Conservation (phyloP, 2,113 vertebrate species). For the Alces alces region DNA sequence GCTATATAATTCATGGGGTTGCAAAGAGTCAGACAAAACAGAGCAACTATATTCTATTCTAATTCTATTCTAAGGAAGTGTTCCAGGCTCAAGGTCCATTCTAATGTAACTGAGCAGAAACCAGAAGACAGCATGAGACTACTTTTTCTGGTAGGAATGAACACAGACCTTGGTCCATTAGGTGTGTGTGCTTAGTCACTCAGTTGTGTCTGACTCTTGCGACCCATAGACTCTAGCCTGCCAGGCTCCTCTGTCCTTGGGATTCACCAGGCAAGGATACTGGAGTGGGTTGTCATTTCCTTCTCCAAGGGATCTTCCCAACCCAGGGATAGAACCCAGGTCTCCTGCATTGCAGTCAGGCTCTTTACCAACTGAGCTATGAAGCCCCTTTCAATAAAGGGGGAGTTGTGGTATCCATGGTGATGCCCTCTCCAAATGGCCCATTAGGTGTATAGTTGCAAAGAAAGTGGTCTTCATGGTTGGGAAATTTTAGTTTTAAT, state of each 20-base stretch:
- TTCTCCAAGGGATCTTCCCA: neutral
- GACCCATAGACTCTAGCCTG: neutral
- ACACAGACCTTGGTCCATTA: neutral
- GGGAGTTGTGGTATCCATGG: neutral
- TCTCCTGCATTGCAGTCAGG: neutral
- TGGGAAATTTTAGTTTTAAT: neutral
- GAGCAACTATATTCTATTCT: neutral
- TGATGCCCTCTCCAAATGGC: neutral
- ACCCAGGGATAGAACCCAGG: neutral
- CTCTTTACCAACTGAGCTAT: neutral
- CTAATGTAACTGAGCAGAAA: neutral
- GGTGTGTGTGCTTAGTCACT: neutral
- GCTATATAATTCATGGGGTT: neutral
- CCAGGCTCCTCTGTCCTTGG: neutral
- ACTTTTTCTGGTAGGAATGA: neutral
- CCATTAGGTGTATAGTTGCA: neutral
- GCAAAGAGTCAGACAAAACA: neutral
- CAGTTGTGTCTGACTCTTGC: fast-evolving
- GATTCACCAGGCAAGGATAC: neutral
- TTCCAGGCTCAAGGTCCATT: neutral
- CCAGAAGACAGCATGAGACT: neutral
- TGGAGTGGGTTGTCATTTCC: neutral
- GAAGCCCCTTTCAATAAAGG: neutral
- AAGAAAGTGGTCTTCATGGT: neutral
- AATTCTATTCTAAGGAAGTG: neutral